Evolutionary conservation across 2,113 vertebrate species (phyloP), one percentile per base, ranked within the genome.

Genomic region (Chamaetylas fuelleborni): DNA sequence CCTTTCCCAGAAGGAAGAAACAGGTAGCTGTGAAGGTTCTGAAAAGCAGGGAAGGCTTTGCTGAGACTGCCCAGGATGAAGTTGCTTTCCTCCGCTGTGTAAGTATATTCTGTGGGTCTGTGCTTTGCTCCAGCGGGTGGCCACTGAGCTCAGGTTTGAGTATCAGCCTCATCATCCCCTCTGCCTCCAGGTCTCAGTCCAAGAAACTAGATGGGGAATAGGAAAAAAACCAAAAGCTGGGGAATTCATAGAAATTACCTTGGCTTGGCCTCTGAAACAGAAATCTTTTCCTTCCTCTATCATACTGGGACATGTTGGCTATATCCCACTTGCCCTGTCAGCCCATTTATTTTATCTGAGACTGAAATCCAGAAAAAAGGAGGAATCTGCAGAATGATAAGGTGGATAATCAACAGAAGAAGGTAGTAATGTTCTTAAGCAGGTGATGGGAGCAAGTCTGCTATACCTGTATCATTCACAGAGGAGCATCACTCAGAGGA

Each of bases 11-110:
- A 83, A 97, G 86, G 94, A 97, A 98, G 94, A 97, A 95, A 19
- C 93, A 86, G 3, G 98, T 99, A 8, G 99, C 98, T 26, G 98
- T 99, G 90, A 99, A 99, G 96, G 97, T 99, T 81, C 95, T 98
- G 87, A 98, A 98, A 91, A 98, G 98, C n/a, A 98, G 98, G 19
- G 88, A 97, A 67, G 96, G 97, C 42, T 99, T 98, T 86, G 96
- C 97, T 18, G 98, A 98, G 79, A 97, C 98, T 19, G 98, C 98
- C 34, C 96, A 98, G 84, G 98, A 99, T 1, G 98, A 99, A 91
- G 90, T 98, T 8, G 67, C 97, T 73, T 96, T 99, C 36, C 98
- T 99, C 24, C 97, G 79, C 94, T 98, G 98, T 12, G 98, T 99
- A 82, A 45, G 98, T 98, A 56, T 8, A 2, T 23, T 60, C 76